phyloP scores from a whole-genome alignment of 2,888 invertebrate species.

The Drosophila robusta region DNA sequence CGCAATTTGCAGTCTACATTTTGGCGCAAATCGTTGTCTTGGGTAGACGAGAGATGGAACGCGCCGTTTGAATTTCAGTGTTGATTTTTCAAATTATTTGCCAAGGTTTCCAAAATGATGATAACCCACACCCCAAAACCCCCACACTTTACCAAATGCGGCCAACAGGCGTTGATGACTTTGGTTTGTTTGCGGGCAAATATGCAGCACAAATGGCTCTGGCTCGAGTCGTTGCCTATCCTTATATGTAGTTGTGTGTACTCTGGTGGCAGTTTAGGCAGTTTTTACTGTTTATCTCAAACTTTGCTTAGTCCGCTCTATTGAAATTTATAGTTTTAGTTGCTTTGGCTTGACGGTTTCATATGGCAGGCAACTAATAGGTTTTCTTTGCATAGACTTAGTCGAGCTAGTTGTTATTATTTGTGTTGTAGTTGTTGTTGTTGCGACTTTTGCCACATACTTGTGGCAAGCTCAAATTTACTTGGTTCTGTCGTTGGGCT shows the following conservation, averaged over 20 bases:
- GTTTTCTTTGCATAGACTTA: conserved; percentile 66
- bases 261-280: conserved; percentile 53
- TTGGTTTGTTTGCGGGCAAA: conserved; percentile 59
- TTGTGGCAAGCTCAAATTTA: conserved; percentile 39
- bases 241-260: conserved; percentile 9
- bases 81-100: conserved; percentile 82
- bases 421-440: conserved; percentile 18
- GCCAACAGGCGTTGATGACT: conserved; percentile 60
- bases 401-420: conserved; percentile 26
- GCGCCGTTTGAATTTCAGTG: conserved; percentile 63
- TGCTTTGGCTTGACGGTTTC: conserved; percentile 54
- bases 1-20: conserved; percentile 57
- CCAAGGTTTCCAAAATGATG: conserved; percentile 74
- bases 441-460: not conserved
- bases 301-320: conserved; percentile 60
- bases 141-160: not conserved
- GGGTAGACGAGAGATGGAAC: conserved; percentile 33
- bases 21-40: conserved; percentile 64
- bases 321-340: conserved; percentile 67
- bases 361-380: conserved; percentile 67
- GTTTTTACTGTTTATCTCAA: conserved; percentile 66
- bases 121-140: conserved; percentile 22
- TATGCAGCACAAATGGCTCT: conserved; percentile 36
- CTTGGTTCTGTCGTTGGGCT: conserved; percentile 7
- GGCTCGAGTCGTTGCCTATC: conserved; percentile 3